Evolutionary conservation across 2,888 invertebrate genomes (phyloP).

Genomic region (Lapara coniferarum): DNA sequence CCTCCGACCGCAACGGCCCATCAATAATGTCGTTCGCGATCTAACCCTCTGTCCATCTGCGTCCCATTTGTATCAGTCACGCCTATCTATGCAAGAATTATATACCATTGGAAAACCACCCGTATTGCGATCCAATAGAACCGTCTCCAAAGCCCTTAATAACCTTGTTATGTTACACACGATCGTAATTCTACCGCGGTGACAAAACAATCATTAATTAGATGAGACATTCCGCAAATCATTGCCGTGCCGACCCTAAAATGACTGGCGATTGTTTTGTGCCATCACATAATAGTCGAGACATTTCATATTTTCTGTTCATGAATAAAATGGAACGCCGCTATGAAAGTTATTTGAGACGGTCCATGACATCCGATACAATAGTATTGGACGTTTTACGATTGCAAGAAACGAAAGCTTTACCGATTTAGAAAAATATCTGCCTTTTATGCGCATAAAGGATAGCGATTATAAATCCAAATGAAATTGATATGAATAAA

Average conservation of each 20-base stretch:
- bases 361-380: conserved; percentile 3
- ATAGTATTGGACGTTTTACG: neutral
- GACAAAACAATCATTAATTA: conserved; percentile 75
- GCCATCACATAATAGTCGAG: conserved; percentile 38
- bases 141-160: conserved; percentile 29
- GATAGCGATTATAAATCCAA: neutral
- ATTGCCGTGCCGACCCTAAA: conserved; percentile 54
- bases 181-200: conserved; percentile 60
- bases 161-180: conserved; percentile 45
- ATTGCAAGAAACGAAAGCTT: neutral
- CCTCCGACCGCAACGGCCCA: conserved; percentile 58
- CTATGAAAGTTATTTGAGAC: conserved; percentile 22
- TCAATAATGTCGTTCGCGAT: conserved; percentile 75
- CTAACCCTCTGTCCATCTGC: conserved; percentile 74
- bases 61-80: conserved; percentile 72
- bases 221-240: conserved; percentile 67
- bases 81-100: conserved; percentile 46
- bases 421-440: neutral
- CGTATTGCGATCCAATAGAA: conserved; percentile 40
- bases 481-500: no score
- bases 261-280: conserved; percentile 62
- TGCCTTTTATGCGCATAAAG: neutral
- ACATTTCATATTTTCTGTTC: conserved; percentile 25
- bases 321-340: conserved; percentile 7
- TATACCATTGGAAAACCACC: conserved; percentile 39